Evolutionary conservation across 2,888 invertebrate genomes (phyloP), one percentile per base, ranked within the genome.

Genomic region (Nineta flava): DNA sequence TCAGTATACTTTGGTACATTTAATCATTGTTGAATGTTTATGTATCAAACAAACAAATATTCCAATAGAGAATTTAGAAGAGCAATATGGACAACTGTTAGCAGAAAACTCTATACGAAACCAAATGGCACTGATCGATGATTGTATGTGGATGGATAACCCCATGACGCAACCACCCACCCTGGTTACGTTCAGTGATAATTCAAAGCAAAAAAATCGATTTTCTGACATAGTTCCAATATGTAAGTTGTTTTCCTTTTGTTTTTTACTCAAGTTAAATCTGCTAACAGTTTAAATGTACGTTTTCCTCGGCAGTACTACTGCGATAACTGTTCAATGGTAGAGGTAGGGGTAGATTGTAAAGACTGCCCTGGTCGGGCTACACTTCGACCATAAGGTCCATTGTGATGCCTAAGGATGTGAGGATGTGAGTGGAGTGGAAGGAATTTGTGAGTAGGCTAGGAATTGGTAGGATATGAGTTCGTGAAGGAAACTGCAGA

Each of bases 1-100:
- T 47, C 72, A 72, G 55, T 71, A 70, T 55, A 64, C 69, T 53
- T 54, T 72, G 17, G 68, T 66, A 2, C 71, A 72, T 56, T 59
- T 70, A 49, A 63, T 66, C 0, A 59, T 72, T 6, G 54, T 70
- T 1, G 69, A 70, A 56, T 66, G 65, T 56, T 57, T 71, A 10
- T 55, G n/a, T 64, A 17, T 65, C 0, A 58, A 65, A 32, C 56
- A 62, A 7, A 68, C 68, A 1, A 57, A 58, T 2, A 58, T 70
- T 35, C 53, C 58, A 2, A 70, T 70, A 50, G 58, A 63, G 2
- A 51, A 55, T 7, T 59, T 69, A 38, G 56, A 58, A 1, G 49
- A 53, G 2, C 54, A 50, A 9, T 59, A 68, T 3, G 50, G 56
- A 1, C 55, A 57, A 16, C 48, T 65, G 6, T 60, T 64, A 21